These are phyloP conservation scores for Dilophus febrilis DNA, from an alignment of 2,888 invertebrate species.

Conservation along the genomic window DNA sequence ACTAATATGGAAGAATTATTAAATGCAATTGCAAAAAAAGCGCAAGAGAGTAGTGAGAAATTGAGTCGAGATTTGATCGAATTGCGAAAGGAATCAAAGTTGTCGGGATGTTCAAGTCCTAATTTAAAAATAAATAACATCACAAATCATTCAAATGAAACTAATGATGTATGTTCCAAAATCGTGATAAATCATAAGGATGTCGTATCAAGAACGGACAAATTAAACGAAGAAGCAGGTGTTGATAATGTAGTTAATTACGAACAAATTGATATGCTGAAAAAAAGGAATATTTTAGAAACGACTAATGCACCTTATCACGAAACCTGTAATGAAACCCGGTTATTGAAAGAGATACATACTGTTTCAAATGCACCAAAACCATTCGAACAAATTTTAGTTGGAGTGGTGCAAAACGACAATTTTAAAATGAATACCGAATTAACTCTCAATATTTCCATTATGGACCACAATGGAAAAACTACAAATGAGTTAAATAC, in stretches of 20 bases:
- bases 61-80: constrained; percentile 48
- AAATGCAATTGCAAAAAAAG: constrained; percentile 56
- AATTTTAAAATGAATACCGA: too few relatives aligned
- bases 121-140: constrained; percentile 16
- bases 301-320: constrained; percentile 16
- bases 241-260: constrained; percentile 24
- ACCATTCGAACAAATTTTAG: not conserved
- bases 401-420: not conserved
- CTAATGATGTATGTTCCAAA: constrained; percentile 22
- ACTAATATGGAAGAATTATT: constrained; percentile 50
- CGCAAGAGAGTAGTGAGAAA: constrained; percentile 54
- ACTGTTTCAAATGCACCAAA: constrained; percentile 4
- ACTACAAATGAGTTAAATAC: too few relatives aligned
- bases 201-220: constrained; percentile 31
- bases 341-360: constrained; percentile 17
- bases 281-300: constrained; percentile 7
- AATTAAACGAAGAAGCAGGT: constrained; percentile 32
- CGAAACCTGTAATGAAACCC: constrained; percentile 1
- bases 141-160: constrained; percentile 1
- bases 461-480: not conserved
- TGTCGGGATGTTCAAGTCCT: constrained; percentile 17
- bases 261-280: too few relatives aligned
- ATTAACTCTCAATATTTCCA: too few relatives aligned
- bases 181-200: too few relatives aligned
- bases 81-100: constrained; percentile 26